Evolutionary conservation across 2,113 vertebrate species (phyloP).

Genomic region (Bettongia penicillata): DNA sequence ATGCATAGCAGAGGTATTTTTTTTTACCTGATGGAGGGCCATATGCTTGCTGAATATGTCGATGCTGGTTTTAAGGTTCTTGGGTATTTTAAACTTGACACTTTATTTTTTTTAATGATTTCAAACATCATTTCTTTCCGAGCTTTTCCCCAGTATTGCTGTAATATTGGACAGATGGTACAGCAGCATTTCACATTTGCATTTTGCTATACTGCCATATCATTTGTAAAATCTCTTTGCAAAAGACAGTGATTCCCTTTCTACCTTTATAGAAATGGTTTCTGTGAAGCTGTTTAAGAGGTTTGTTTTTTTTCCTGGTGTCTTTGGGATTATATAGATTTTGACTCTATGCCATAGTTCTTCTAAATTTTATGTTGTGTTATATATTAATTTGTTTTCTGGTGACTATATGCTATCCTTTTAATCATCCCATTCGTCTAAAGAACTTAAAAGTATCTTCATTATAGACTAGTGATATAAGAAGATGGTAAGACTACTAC

Average conservation of each 20-base stretch:
- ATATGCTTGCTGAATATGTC: constrained; percentile 74
- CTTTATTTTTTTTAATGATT: constrained; percentile 77
- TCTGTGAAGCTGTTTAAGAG: constrained; percentile 44
- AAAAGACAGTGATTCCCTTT: constrained; percentile 70
- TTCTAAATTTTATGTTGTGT: constrained; percentile 40
- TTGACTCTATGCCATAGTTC: neutral
- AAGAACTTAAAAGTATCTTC: neutral
- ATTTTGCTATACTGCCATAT: constrained; percentile 76
- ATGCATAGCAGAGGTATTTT: constrained; percentile 53
- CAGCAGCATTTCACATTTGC: constrained; percentile 73
- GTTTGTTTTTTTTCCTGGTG: constrained; percentile 8
- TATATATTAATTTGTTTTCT: neutral
- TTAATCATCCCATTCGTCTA: constrained; percentile 7
- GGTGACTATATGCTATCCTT: neutral
- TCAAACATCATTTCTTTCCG: constrained; percentile 74
- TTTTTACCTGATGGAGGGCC: constrained; percentile 67
- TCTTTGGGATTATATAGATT: constrained; percentile 23
- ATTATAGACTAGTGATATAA: neutral
- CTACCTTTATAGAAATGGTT: constrained; percentile 73
- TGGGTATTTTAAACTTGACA: constrained; percentile 74
- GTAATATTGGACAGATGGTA: constrained; percentile 76
- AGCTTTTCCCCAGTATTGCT: constrained; percentile 56
- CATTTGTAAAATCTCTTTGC: constrained; percentile 75
- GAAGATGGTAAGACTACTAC: neutral
- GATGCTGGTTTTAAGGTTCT: constrained; percentile 67